phyloP scores from a whole-genome alignment of 2,888 invertebrate genomes.

The Oscheius sp. region DNA sequence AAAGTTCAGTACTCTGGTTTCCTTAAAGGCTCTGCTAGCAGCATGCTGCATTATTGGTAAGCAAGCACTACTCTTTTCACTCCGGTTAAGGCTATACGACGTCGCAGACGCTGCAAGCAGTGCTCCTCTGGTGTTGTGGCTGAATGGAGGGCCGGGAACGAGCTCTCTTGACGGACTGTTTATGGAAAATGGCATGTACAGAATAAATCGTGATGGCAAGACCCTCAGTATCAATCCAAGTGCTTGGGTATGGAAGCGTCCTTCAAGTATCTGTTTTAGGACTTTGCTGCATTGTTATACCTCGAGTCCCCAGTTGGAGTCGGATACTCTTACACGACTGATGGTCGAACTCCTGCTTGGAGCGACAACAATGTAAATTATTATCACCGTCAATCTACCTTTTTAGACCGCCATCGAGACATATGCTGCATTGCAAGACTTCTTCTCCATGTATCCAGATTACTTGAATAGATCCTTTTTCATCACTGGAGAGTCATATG shows the following conservation, averaged over 20 bases:
- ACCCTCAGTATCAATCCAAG: slow-evolving; percentile 59
- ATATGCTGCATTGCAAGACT: slow-evolving; percentile 75
- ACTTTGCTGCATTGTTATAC: slow-evolving; percentile 76
- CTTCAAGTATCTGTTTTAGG: background rate
- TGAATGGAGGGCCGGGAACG: slow-evolving; percentile 74
- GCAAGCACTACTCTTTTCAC: background rate
- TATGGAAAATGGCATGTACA: slow-evolving; percentile 75
- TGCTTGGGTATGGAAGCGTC: slow-evolving; percentile 51
- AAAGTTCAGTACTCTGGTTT: slow-evolving; percentile 52
- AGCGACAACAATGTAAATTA: slow-evolving; percentile 57
- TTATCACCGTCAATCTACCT: background rate
- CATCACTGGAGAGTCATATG: slow-evolving; percentile 60
- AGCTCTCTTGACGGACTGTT: slow-evolving; percentile 74
- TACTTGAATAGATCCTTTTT: slow-evolving; percentile 46
- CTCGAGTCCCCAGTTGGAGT: slow-evolving; percentile 78
- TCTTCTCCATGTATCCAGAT: slow-evolving; percentile 61
- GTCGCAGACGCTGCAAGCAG: background rate
- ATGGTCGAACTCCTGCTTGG: slow-evolving; percentile 73
- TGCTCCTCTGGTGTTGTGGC: slow-evolving; percentile 58
- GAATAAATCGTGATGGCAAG: slow-evolving; percentile 53
- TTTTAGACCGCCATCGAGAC: slow-evolving; percentile 73
- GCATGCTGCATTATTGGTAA: slow-evolving; percentile 74
- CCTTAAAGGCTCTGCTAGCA: slow-evolving; percentile 70
- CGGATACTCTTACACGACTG: slow-evolving; percentile 76
- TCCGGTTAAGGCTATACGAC: background rate